Conservation (phyloP, 1,140 invertebrate genomes). For the Drosophila dunni region DNA sequence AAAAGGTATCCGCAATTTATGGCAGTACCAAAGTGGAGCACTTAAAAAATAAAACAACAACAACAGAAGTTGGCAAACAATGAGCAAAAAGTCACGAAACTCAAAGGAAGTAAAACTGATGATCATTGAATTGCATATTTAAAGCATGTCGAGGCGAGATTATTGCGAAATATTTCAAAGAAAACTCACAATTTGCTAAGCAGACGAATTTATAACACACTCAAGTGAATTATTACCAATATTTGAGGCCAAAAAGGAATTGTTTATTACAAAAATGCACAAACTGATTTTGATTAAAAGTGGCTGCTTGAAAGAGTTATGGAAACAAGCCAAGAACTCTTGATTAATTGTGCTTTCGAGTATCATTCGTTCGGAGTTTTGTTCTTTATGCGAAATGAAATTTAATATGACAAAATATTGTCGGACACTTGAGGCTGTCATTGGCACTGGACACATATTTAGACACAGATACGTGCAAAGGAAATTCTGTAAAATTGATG, state of each 20-base stretch:
- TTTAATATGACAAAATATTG: conserved; percentile 75
- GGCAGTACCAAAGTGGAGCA: conserved; percentile 34
- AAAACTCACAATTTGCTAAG: neutral
- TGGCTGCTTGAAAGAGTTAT: conserved; percentile 20
- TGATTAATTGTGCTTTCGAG: conserved; percentile 64
- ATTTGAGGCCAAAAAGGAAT: conserved; percentile 5
- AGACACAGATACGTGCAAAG: conserved; percentile 1
- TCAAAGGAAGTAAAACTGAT: conserved; percentile 3
- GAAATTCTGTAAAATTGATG: conserved; percentile 46
- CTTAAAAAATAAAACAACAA: conserved; percentile 1
- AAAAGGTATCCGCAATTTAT: conserved; percentile 45
- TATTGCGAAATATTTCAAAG: conserved; percentile 8
- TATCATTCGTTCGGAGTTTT: conserved; percentile 39
- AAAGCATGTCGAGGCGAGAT: conserved; percentile 11
- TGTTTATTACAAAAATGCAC: conserved; percentile 11
- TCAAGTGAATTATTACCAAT: conserved; percentile 13
- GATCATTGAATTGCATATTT: conserved; percentile 23
- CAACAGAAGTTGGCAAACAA: conserved; percentile 8
- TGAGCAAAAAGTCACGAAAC: conserved; percentile 11
- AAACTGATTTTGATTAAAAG: conserved; percentile 39
- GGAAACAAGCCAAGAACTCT: conserved; percentile 25
- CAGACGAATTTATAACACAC: conserved; percentile 15
- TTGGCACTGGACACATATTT: conserved; percentile 30
- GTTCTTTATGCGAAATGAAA: conserved; percentile 61
- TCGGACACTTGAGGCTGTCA: conserved; percentile 67